Evolutionary conservation across 2,888 invertebrate species (phyloP).

Genomic region (Drosophila macrospina): DNA sequence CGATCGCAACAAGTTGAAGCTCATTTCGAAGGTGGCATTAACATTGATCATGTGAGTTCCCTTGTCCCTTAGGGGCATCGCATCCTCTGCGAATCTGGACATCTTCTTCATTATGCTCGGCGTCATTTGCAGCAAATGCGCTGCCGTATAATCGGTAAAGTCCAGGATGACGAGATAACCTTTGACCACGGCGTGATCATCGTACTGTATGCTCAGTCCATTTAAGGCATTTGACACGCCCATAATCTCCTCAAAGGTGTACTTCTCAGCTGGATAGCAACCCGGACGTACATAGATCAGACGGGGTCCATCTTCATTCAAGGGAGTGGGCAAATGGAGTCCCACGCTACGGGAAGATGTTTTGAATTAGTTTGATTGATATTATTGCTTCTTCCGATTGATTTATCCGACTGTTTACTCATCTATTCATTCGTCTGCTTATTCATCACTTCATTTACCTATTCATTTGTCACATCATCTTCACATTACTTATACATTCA

Average conservation of each 20-base stretch:
- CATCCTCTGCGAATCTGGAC: slow-evolving; percentile 86
- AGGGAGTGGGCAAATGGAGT: slow-evolving; percentile 62
- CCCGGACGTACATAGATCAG: slow-evolving; percentile 86
- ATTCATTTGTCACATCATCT: no score
- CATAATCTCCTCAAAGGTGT: slow-evolving; percentile 86
- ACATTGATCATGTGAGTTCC: slow-evolving; percentile 87
- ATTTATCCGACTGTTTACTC: no score
- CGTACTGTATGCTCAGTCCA: slow-evolving; percentile 87
- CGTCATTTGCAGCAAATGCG: slow-evolving; percentile 87
- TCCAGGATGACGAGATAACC: slow-evolving; percentile 87
- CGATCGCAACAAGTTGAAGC: slow-evolving; percentile 86
- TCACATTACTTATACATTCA: no score
- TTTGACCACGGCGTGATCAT: slow-evolving; percentile 87
- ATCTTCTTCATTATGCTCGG: slow-evolving; percentile 87
- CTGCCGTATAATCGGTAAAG: slow-evolving; percentile 86
- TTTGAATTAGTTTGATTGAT: no score
- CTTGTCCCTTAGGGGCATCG: slow-evolving; percentile 87
- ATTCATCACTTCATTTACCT: no score
- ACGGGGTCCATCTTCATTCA: slow-evolving; percentile 85
- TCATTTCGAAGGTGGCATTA: slow-evolving; percentile 87
- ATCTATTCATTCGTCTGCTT: no score
- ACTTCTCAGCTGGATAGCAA: slow-evolving; percentile 85
- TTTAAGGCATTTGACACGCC: slow-evolving; percentile 87
- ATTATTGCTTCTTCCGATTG: no score
- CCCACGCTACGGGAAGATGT: slow-evolving; percentile 21